Base-by-base conservation (phyloP, 2,113 vertebrate species). In the Castor canadensis region DNA sequence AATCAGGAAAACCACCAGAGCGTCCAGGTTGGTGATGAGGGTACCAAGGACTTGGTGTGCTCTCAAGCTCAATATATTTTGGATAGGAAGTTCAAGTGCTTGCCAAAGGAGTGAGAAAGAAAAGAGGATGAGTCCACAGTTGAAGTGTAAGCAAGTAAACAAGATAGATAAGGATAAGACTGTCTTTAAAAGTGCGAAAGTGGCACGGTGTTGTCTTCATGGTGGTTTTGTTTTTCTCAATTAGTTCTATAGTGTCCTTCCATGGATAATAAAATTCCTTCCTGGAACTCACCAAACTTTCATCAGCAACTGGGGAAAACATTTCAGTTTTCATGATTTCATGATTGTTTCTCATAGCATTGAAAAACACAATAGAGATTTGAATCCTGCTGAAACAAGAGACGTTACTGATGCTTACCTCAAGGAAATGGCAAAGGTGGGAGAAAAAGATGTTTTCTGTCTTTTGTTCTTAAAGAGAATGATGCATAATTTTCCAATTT, bases 381-480 rank as follows among this genome's bases (percentile, higher is more conserved):
- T 98, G 87, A 98, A 99, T 87, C 98, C 98, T 9, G 98, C 95
- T 0, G 98, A 98, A 58, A 96, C 98, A 20, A 98, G 98, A 93
- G 99, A 99, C 92, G 99, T 98, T 96, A 99, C 99, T 0, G 99
- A 99, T 93, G 98, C 98, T 92, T 99, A 99, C 94, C 98, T 99
- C 47, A 95, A 94, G 9, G 98, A 99, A 96, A 99, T 99, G 71
- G 96, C 97, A 96, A 99, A 99, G 98, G 99, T 99, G 43, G 12
- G 43, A n/a, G 52, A 52, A 52, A 40, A 9, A 66, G 32, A 47
- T 49, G 43, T 17, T 8, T 6, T 11, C 58, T 64, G 58, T 80
- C 35, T 40, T 15, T 1, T 47, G 16, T 64, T 64, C 60, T 66
- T 45, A 32, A 9, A 66, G 17, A 64, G 11, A 26, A 47, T 49